These are phyloP conservation scores for Enteromius argenteus DNA, from an alignment of 2,797 vertebrate genomes.

Conservation along the genomic window DNA sequence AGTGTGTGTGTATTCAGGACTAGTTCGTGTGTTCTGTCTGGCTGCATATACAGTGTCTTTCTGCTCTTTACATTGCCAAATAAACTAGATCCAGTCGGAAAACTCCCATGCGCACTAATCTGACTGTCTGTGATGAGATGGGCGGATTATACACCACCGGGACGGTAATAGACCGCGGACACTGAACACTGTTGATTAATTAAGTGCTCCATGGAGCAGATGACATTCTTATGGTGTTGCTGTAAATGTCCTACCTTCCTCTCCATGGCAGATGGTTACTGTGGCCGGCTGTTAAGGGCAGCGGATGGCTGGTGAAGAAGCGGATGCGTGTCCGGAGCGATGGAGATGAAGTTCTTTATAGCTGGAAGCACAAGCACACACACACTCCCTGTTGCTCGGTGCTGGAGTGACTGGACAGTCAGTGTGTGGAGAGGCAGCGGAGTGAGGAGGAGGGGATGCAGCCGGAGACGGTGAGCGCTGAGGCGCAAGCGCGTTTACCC, in stretches of 20 bases:
- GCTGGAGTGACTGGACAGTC: conserved; percentile 67
- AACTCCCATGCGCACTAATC: conserved; percentile 75
- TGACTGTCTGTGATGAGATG: conserved; percentile 62
- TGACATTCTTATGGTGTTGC: conserved; percentile 57
- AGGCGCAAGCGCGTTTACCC: conserved; percentile 80
- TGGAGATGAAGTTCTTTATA: conserved; percentile 75
- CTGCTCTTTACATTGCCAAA: conserved; percentile 55
- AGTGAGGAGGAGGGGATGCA: conserved; percentile 72
- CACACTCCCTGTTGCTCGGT: conserved; percentile 67
- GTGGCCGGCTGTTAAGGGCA: conserved; percentile 52
- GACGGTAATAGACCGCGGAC: conserved; percentile 59
- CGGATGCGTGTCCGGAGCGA: conserved; percentile 65
- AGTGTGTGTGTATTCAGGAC: not conserved
- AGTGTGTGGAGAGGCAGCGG: conserved; percentile 57
- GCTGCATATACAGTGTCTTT: conserved; percentile 51
- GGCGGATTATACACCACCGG: conserved; percentile 63
- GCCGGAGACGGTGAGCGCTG: conserved; percentile 76
- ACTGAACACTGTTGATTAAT: conserved; percentile 37
- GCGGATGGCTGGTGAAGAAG: conserved; percentile 67
- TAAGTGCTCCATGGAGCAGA: conserved; percentile 23
- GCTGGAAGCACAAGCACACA: conserved; percentile 46
- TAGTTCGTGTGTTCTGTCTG: not conserved
- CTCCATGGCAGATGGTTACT: conserved; percentile 76
- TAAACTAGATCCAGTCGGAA: conserved; percentile 70
- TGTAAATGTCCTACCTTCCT: conserved; percentile 81